phyloP scores from a whole-genome alignment of 2,888 invertebrate species.

The Hemithea aestivaria region DNA sequence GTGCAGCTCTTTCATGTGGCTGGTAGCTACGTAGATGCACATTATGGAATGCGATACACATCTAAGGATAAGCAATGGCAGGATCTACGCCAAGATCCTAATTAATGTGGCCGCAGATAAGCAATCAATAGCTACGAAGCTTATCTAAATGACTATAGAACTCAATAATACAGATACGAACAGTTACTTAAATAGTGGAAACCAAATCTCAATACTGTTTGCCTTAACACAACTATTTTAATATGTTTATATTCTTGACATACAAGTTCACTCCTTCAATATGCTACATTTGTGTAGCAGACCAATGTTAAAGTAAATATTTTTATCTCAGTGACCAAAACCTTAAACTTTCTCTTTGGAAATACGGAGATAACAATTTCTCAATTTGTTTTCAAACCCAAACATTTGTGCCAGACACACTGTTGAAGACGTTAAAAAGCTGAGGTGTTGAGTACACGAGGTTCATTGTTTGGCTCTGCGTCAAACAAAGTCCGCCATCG shows the following conservation, averaged over 20 bases:
- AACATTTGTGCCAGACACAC: conserved; percentile 47
- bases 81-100: conserved; percentile 21
- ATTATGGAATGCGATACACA: conserved; percentile 10
- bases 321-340: conserved; percentile 26
- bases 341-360: conserved; percentile 38
- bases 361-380: conserved; percentile 48
- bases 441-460: conserved; percentile 62
- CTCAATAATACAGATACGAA: too few species aligned
- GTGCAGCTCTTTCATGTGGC: conserved; percentile 28
- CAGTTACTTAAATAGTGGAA: too few species aligned
- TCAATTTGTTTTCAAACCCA: conserved; percentile 49
- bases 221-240: too few species aligned
- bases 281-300: conserved; percentile 13
- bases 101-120: conserved; percentile 21
- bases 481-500: conserved; percentile 60
- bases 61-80: conserved; percentile 15
- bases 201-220: too few species aligned
- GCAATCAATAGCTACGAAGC: conserved; percentile 11
- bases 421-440: conserved; percentile 61
- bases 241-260: too few species aligned
- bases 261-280: too few species aligned
- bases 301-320: conserved; percentile 28
- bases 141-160: not conserved
- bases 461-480: conserved; percentile 60
- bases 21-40: conserved; percentile 6